Evolutionary conservation across 1,140 invertebrate species (phyloP).

Genomic region (Liolophura sinensis): DNA sequence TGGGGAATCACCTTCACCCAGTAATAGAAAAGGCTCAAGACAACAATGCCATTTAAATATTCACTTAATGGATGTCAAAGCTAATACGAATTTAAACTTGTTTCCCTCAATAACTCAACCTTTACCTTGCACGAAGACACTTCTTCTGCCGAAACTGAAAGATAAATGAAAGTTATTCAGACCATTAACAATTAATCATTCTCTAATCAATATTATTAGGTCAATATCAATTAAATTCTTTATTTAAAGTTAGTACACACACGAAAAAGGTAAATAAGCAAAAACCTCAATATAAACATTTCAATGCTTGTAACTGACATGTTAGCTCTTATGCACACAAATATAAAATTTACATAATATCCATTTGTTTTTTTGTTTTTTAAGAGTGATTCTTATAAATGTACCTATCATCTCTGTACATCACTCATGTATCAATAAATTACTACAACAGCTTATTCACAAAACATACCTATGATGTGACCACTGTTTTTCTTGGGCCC

Average conservation of each 20-base stretch:
- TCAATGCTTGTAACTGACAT: no score
- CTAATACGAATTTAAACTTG: not conserved
- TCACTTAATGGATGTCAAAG: not conserved
- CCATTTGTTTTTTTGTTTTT: no score
- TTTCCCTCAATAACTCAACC: not conserved
- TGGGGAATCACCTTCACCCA: not conserved
- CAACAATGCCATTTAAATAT: not conserved
- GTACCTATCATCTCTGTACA: no score
- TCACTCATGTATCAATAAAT: not conserved
- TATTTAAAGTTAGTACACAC: no score
- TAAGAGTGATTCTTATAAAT: no score
- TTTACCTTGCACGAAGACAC: conserved; percentile 38
- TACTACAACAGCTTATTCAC: not conserved
- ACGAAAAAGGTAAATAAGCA: no score
- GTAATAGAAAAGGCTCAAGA: not conserved
- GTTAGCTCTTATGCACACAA: no score
- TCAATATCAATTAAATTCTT: no score
- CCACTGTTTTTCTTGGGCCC: conserved; percentile 50
- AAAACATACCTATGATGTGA: conserved; percentile 38
- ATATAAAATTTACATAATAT: no score
- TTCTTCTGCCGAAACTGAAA: conserved; percentile 48
- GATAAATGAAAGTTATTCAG: conserved; percentile 4
- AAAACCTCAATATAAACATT: no score
- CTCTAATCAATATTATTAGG: no score
- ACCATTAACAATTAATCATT: no score